Evolutionary conservation across 2,797 vertebrate species (phyloP), one percentile per base, ranked within the genome.

Genomic region (Tapera naevia): DNA sequence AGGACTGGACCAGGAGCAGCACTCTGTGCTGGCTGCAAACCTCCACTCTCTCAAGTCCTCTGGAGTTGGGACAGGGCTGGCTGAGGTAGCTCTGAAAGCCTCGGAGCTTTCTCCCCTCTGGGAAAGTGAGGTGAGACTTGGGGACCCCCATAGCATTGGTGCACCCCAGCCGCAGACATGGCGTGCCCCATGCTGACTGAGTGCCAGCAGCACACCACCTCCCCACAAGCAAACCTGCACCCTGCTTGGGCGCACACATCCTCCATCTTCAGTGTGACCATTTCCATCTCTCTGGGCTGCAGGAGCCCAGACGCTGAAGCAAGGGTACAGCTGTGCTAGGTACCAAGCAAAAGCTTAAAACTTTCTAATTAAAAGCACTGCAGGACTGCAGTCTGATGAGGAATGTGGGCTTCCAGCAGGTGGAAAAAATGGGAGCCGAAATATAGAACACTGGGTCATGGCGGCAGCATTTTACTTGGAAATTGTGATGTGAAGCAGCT

Each of bases 401-500:
- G 65, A 93, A 79, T 7, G 0, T 0, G 1, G 78, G 89, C 94
- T 35, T 75, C 67, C 69, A 89, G 92, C 11, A 28, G 66, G 51
- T 92, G 92, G 95, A 72, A 92, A 92, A 94, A 91, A 51, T 1
- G 17, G 81, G 89, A 95, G 90, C 67, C 4, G 5, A 94, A 95
- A 96, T 94, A 67, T 95, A 81, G 97, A 97, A 93, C 88, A 92
- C 48, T 96, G 93, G 96, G 96, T 97, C 94, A 74, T 94, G 93
- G 92, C 6, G 32, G 82, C 5, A 0, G 67, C 14, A 13, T 93
- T 95, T 94, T 87, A 93, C 94, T 71, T 93, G 94, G 97, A 95
- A 96, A 94, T 74, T 37, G 37, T 97, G 94, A 80, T 81, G 96
- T 94, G 93, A 93, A 94, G 79, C 10, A 15, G 84, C 80, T 88